Evolutionary conservation across 2,797 vertebrate genomes (phyloP), one percentile per base, ranked within the genome.

Genomic region (Petrocephalus sullivani): DNA sequence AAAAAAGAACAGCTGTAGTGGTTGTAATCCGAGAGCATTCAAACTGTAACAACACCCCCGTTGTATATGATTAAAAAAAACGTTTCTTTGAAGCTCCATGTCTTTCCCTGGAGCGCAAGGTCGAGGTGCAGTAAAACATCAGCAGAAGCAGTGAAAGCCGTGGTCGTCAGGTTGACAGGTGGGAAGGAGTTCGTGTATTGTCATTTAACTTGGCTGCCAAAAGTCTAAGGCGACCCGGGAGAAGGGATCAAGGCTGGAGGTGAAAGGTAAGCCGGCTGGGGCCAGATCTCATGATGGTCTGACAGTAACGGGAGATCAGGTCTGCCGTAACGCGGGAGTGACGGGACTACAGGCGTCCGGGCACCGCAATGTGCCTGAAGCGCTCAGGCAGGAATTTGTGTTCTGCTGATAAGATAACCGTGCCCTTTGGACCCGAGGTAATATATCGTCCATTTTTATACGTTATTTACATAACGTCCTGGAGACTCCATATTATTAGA

Each of bases 181-280:
- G 67, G 64, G 60, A 67, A 89, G 56, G 41, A 61, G 46, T 71
- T 8, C 56, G 16, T 67, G 61, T 21, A 51, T 85, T 85, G 57
- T 71, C 60, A 75, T 88, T 58, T 71, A 51, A 23, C 60, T 85
- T 88, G 87, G 87, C 81, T 51, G 56, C 81, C 7, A 61, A 19
- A 75, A 87, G 78, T 46, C 78, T 23, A 89, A 85, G 88, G 88
- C 87, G 54, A 78, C 81, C 46, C 86, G 37, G 87, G 87, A 89
- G 85, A 86, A 19, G 88, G 89, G 87, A 88, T 82, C 88, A 89
- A 89, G 90, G 90, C 88, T 86, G 56, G 6, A 67, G 67, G 88
- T 60, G 87, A 82, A 85, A 54, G 86, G 87, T 28, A 89, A 81
- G 87, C 75, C 88, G 54, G 87, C 82, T 89, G 58, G 87, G 46